Conservation (phyloP, 2,888 invertebrate genomes). For the Trypoxylon attenuatum region DNA sequence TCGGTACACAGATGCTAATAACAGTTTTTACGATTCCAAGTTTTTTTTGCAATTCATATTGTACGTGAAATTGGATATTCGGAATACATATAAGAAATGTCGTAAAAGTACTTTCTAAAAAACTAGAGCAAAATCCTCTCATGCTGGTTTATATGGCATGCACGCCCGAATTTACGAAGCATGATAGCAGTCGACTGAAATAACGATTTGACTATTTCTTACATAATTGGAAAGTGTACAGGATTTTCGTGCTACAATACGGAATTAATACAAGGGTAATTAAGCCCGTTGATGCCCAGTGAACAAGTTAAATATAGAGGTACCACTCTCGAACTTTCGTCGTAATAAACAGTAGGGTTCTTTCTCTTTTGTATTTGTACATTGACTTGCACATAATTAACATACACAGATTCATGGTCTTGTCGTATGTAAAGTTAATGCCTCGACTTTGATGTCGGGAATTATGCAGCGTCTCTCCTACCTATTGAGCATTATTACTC, state of each 20-base stretch:
- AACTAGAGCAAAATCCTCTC: slow-evolving; percentile 30
- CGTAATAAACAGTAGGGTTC: background rate
- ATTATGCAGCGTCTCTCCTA: no score
- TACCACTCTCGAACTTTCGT: slow-evolving; percentile 16
- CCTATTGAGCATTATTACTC: no score
- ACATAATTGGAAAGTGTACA: slow-evolving; percentile 70
- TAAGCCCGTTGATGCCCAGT: slow-evolving; percentile 64
- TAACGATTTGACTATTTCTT: slow-evolving; percentile 63
- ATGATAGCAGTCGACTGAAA: slow-evolving; percentile 52
- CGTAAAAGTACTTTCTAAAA: slow-evolving; percentile 43
- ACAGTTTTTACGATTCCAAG: no score
- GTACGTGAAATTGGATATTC: no score
- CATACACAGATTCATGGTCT: no score
- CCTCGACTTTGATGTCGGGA: no score
- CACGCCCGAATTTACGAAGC: slow-evolving; percentile 63
- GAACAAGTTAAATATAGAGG: slow-evolving; percentile 43
- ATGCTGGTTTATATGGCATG: slow-evolving; percentile 42
- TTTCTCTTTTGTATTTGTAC: background rate
- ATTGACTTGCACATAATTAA: no score
- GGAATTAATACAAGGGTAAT: slow-evolving; percentile 64
- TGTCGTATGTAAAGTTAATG: no score
- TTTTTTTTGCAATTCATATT: no score
- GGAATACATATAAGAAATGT: slow-evolving; percentile 51
- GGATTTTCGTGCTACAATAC: slow-evolving; percentile 66
- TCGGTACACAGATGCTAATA: no score